phyloP scores from a whole-genome alignment of 1,140 invertebrate species.

The Drosophila nebulosa region DNA sequence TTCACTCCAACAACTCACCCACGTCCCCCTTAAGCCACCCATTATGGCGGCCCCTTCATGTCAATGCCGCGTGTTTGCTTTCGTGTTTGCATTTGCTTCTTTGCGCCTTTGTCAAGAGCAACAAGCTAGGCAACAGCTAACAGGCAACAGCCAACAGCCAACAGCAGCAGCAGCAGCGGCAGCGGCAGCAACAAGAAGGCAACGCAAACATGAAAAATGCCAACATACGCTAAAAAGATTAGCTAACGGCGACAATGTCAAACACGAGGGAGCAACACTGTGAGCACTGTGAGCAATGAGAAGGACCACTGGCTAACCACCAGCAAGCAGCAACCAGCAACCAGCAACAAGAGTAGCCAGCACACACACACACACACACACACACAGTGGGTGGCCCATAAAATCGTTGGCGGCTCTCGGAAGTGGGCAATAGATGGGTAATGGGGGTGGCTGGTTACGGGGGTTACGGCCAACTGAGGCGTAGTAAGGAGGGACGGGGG shows the following conservation, averaged over 20 bases:
- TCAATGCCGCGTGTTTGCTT: constrained; percentile 64
- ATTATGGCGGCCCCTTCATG: neutral
- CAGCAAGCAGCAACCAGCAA: constrained; percentile 7
- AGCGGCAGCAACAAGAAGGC: constrained; percentile 1
- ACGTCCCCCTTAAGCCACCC: neutral
- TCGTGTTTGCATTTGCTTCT: constrained; percentile 73
- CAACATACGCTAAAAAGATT: constrained; percentile 79
- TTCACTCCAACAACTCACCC: neutral
- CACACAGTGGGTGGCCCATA: constrained; percentile 62
- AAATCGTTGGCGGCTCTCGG: constrained; percentile 47
- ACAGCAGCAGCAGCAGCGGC: constrained; percentile 35
- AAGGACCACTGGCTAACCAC: constrained; percentile 23
- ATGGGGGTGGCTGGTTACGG: neutral
- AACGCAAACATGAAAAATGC: constrained; percentile 75
- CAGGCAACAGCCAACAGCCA: constrained; percentile 29
- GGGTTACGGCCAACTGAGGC: no score
- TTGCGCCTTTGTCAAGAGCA: constrained; percentile 48
- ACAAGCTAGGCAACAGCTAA: constrained; percentile 35
- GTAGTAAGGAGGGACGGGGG: neutral
- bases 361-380: no score
- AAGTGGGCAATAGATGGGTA: neutral
- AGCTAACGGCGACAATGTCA: constrained; percentile 77
- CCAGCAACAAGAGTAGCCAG: constrained; percentile 43
- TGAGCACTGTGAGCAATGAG: neutral
- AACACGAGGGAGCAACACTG: constrained; percentile 61